Evolutionary conservation across 2,797 vertebrate genomes (phyloP), one percentile per base, ranked within the genome.

Genomic region (Falco novaeseelandiae): DNA sequence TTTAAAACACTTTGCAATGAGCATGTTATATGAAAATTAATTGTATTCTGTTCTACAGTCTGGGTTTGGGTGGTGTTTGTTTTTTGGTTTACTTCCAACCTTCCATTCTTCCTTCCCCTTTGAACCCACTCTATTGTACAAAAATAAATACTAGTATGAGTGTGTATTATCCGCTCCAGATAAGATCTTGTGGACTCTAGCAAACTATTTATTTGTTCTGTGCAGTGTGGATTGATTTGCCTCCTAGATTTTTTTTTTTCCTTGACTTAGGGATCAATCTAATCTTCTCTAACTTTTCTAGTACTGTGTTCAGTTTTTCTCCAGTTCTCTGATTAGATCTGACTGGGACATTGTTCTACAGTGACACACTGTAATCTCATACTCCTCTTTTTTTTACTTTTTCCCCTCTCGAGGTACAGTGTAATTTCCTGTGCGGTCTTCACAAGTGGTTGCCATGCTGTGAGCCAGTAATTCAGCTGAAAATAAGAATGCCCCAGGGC

Each of bases 201-300:
- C 73, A 89, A 73, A 72, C 23, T 84, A 22, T 55, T 85, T 78
- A 30, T 87, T 87, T 88, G 46, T 81, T 93, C 80, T 54, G 14
- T 89, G 62, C 51, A 57, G 66, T 42, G n/a, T 72, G 71, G 66
- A 62, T 87, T 96, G 92, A 92, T 96, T 97, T 87, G 32, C 90
- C 58, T 90, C 30, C 80, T 73, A 40, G 58, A 81, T 73, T 42
- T 42, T 42, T 42, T 73, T 65, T 87, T 46, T 94, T n/a, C 46
- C 59, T 94, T 97, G 87, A 92, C 54, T 95, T 90, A 65, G 61
- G 69, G 59, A 93, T 96, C 79, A 93, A 20, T 80, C 57, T 93
- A 61, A 96, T 90, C 89, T 83, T 48, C 66, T 91, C 34, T 90
- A 69, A 73, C 34, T 95, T 81, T 90, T 61, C 67, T 92, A 63